Conservation (phyloP, 2,797 vertebrate species). For the Distichodus sexfasciatus region DNA sequence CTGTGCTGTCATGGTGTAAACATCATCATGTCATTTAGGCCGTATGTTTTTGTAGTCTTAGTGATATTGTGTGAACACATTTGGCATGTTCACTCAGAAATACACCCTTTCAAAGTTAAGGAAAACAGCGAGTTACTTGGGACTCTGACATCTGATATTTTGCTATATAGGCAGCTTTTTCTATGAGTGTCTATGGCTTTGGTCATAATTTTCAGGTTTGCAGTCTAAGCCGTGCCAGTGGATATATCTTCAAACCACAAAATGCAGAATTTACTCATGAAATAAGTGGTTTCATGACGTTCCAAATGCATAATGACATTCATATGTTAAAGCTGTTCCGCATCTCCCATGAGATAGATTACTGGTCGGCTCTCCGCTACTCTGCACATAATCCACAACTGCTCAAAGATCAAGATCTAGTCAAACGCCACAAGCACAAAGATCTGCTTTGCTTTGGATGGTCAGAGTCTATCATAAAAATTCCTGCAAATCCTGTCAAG, state of each 20-base stretch:
- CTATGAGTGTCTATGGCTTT: too few species aligned
- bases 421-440: not conserved
- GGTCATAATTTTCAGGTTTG: not conserved
- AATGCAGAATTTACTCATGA: not conserved
- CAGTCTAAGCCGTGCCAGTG: not conserved
- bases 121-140: too few species aligned
- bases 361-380: not conserved
- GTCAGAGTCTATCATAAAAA: not conserved
- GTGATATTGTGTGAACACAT: not conserved
- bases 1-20: too few species aligned
- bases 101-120: too few species aligned
- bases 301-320: not conserved
- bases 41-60: constrained; percentile 7
- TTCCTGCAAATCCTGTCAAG: not conserved
- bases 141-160: too few species aligned
- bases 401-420: not conserved
- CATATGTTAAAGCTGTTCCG: not conserved
- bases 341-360: not conserved
- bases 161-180: too few species aligned
- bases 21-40: not conserved
- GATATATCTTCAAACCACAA: not conserved
- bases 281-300: not conserved
- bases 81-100: too few species aligned
- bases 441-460: not conserved
- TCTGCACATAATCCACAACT: not conserved